Percentiles rank a stretch among this genome's conserved stretches.
phyloP scores from a whole-genome alignment of 2,797 vertebrate species.

The Hydrophis major region DNA sequence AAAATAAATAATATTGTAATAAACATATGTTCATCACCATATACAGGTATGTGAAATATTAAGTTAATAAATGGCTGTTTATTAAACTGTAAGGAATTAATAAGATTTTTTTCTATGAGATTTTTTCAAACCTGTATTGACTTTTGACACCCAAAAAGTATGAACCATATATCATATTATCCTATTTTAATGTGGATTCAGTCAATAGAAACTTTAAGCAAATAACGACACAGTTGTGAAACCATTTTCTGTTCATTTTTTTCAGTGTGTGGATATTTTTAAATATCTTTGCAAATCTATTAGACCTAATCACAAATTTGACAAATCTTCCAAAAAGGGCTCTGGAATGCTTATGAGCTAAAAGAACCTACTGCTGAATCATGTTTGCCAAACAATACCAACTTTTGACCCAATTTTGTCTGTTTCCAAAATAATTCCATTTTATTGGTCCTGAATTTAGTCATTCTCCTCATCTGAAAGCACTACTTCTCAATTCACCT shows the following conservation, averaged over 20 bases:
- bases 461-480: not conserved
- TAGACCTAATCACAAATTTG: not conserved
- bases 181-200: not conserved
- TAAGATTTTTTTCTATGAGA: not conserved
- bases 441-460: not conserved
- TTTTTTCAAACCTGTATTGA: not conserved
- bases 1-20: not conserved
- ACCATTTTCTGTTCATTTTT: not conserved
- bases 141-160: not conserved
- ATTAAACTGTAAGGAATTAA: not conserved
- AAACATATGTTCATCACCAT: not conserved
- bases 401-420: not conserved
- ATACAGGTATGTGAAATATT: not conserved
- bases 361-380: not conserved
- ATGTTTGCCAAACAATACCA: not conserved
- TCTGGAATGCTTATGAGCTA: not conserved
- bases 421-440: not conserved
- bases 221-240: not conserved
- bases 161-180: not conserved
- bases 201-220: not conserved
- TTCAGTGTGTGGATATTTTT: not conserved
- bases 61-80: not conserved
- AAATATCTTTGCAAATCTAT: not conserved
- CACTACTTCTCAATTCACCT: not conserved
- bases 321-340: not conserved